phyloP scores from a whole-genome alignment of 2,797 vertebrate species.

The Spheniscus humboldti region DNA sequence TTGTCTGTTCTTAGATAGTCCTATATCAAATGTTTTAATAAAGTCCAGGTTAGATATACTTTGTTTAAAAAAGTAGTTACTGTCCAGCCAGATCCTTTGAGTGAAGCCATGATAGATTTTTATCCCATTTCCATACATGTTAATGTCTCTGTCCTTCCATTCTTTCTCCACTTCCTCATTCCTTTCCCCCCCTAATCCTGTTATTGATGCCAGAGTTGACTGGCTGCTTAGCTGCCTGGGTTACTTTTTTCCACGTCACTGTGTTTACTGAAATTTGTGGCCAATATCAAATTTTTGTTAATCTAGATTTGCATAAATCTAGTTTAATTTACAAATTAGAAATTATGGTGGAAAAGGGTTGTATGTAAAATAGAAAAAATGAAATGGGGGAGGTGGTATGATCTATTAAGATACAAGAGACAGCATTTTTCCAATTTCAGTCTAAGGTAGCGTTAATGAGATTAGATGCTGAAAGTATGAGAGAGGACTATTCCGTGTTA shows the following conservation, averaged over 20 bases:
- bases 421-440: not conserved
- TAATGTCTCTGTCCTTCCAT: not conserved
- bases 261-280: not conserved
- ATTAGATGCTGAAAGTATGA: not conserved
- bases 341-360: not conserved
- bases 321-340: not conserved
- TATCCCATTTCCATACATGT: not conserved
- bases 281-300: not conserved
- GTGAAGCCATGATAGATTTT: not conserved
- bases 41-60: not conserved
- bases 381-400: rapidly evolving
- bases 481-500: not conserved
- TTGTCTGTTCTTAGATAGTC: not conserved
- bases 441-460: not conserved
- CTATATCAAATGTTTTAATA: not conserved
- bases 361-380: not conserved
- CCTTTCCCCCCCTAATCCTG: not conserved
- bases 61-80: not conserved
- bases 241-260: not conserved
- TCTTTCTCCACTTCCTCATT: not conserved
- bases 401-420: not conserved
- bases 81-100: not conserved
- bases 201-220: not conserved
- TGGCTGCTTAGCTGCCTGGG: not conserved
- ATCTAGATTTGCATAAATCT: not conserved